phyloP scores from a whole-genome alignment of 2,113 vertebrate genomes.

The Gymnarchus niloticus region DNA sequence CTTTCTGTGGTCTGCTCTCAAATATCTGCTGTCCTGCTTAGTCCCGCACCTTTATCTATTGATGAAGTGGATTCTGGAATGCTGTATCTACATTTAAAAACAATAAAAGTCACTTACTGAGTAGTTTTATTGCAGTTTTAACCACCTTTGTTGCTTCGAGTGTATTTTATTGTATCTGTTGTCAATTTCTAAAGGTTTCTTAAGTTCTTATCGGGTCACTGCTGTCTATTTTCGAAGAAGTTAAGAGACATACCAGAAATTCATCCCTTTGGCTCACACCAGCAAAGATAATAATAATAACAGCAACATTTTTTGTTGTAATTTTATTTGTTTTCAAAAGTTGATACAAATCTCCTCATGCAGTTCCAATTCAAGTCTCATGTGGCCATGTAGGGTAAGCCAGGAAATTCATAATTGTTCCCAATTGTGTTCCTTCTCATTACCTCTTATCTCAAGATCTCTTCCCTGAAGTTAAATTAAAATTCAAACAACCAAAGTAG shows the following conservation, averaged over 20 bases:
- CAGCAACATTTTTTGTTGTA: slow-evolving; percentile 28
- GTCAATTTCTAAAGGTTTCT: neutral
- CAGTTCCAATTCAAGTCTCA: slow-evolving; percentile 42
- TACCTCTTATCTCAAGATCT: neutral
- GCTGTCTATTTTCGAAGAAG: too few relatives aligned
- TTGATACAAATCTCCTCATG: slow-evolving; percentile 51
- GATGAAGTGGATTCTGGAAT: too few relatives aligned
- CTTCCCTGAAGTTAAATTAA: slow-evolving; percentile 2
- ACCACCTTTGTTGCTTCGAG: neutral
- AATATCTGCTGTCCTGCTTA: too few relatives aligned
- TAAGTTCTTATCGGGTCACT: neutral
- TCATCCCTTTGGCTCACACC: too few relatives aligned
- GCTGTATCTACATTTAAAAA: neutral
- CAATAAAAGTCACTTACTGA: neutral
- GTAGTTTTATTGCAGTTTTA: neutral
- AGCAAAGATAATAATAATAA: neutral
- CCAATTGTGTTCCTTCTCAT: neutral
- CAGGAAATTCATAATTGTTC: neutral
- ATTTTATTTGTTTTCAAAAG: slow-evolving; percentile 61
- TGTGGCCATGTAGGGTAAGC: slow-evolving; percentile 36
- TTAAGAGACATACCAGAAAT: neutral
- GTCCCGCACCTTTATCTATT: too few relatives aligned
- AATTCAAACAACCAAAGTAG: neutral
- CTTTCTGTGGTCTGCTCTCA: too few relatives aligned
- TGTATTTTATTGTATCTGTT: neutral